phyloP scores from a whole-genome alignment of 2,113 vertebrate species.

The Vireo altiloquus region DNA sequence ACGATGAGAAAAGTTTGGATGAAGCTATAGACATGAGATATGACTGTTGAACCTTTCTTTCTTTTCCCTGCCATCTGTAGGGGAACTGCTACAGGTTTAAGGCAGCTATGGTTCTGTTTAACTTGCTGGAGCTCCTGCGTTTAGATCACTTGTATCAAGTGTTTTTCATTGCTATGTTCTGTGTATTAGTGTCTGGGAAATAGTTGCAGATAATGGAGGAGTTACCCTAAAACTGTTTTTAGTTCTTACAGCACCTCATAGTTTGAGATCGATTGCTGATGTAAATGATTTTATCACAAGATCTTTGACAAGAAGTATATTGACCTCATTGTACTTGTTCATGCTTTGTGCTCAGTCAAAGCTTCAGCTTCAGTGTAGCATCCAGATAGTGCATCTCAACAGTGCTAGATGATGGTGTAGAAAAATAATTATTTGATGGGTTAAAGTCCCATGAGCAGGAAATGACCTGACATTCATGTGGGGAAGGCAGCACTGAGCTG shows the following conservation, averaged over 20 bases:
- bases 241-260: slow-evolving; percentile 83
- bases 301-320: slow-evolving; percentile 86
- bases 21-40: slow-evolving; percentile 97
- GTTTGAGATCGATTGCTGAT: slow-evolving; percentile 80
- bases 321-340: slow-evolving; percentile 87
- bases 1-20: slow-evolving; percentile 91
- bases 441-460: slow-evolving; percentile 24
- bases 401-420: slow-evolving; percentile 22
- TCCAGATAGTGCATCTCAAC: slow-evolving; percentile 74
- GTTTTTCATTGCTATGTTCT: slow-evolving; percentile 88
- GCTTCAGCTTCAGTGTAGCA: slow-evolving; percentile 75
- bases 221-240: slow-evolving; percentile 82
- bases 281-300: slow-evolving; percentile 88
- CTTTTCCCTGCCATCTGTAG: slow-evolving; percentile 75
- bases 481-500: slow-evolving; percentile 8
- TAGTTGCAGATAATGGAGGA: slow-evolving; percentile 84
- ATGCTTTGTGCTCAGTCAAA: slow-evolving; percentile 87
- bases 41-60: slow-evolving; percentile 86
- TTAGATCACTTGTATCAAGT: slow-evolving; percentile 92
- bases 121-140: slow-evolving; percentile 87
- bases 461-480: slow-evolving; percentile 4
- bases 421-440: slow-evolving; percentile 4
- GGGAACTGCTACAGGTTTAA: slow-evolving; percentile 86
- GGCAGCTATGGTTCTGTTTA: slow-evolving; percentile 95
- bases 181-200: slow-evolving; percentile 87